These are phyloP conservation scores for Porites lobata DNA, from an alignment of 92 coral and sea anemone species.

Conservation along the genomic window DNA sequence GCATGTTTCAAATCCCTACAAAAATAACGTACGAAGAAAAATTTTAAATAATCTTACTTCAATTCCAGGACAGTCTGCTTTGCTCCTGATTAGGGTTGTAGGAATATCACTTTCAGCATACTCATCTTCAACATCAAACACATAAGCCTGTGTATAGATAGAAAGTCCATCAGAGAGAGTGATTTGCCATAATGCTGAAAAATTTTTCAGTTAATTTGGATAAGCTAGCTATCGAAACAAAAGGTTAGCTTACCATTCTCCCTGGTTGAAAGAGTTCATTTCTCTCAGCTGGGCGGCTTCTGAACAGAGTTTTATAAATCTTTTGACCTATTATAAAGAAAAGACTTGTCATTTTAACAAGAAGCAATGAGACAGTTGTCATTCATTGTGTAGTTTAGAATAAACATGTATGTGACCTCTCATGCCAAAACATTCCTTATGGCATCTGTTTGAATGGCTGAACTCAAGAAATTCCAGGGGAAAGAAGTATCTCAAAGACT, in stretches of 20 bases:
- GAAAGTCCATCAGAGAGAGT: neutral
- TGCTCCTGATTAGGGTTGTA: constrained; percentile 94
- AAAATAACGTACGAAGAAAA: neutral
- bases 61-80: constrained; percentile 99
- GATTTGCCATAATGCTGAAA: neutral
- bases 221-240: neutral
- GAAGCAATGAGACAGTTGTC: neutral
- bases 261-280: constrained; percentile 98
- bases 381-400: neutral
- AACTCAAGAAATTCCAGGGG: too few relatives aligned
- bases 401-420: too few relatives aligned
- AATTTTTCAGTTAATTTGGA: too few relatives aligned
- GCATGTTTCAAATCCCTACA: neutral
- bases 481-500: too few relatives aligned
- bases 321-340: constrained; percentile 78
- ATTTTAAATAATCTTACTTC: constrained; percentile 66
- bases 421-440: too few relatives aligned
- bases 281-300: constrained; percentile 87
- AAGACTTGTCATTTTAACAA: neutral
- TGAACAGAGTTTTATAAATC: constrained; percentile 89
- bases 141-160: constrained; percentile 80
- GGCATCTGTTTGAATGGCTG: too few relatives aligned
- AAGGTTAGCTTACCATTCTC: constrained; percentile 82
- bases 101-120: constrained; percentile 98
- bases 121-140: constrained; percentile 98